Base-by-base conservation (phyloP, 2,797 vertebrate genomes). In the Cyprinodon diabolis region DNA sequence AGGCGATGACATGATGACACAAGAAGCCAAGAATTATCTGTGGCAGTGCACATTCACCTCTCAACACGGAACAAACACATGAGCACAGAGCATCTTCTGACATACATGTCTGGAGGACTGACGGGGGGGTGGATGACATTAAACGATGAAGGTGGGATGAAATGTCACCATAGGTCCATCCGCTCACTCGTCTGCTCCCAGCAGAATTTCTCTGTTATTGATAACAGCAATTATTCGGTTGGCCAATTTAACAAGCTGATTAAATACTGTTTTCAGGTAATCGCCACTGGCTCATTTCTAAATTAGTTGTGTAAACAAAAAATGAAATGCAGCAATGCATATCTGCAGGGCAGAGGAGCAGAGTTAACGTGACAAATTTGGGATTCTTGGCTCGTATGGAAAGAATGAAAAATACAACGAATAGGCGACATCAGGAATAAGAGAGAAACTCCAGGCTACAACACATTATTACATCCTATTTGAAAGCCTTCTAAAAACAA, bases 1-100 rank as follows among this genome's bases (percentile, higher is more conserved):
- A 85, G 75, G 75, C 77, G 68, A 69, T 67, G 86, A 83, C 82
- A 86, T 21, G 11, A 68, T 56, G 74, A 85, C 84, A 85, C 81
- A 55, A 84, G 80, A 71, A 86, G 78, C 76, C 75, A 49, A 71
- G 58, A 75, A 85, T 87, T 78, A 86, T 88, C 86, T 71, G 74
- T 49, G 75, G 68, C 73, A 30, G 51, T 17, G 1, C 72, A 60
- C 74, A 74, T 78, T 88, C 81, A 87, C 87, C 73, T 84, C 74
- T 71, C 3, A 0, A 75, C 72, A 71, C 23, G 49, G 73, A 75
- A 77, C 75, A 56, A 85, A 62, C 80, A 75, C 78, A 25, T 72
- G 67, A 69, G 55, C 23, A 14, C 37, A 17, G 49, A 45, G 67
- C 74, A 78, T 62, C 23, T 69, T 76, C 74, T 72, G 74, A 82